These are phyloP conservation scores for Elaphurus davidianus DNA, from an alignment of 2,113 vertebrate genomes.

Conservation along the genomic window DNA sequence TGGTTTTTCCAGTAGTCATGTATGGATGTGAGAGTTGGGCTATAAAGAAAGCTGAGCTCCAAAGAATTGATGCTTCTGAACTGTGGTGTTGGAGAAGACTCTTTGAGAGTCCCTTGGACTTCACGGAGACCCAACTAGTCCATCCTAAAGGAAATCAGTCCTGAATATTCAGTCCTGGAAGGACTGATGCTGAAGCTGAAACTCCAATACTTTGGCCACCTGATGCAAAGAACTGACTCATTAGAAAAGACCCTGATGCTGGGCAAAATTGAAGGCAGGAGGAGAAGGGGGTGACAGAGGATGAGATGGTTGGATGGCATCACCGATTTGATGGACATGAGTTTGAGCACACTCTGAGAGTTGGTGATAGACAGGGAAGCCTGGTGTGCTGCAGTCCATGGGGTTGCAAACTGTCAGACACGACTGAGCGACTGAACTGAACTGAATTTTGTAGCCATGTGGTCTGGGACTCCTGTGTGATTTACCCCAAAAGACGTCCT, in stretches of 20 bases:
- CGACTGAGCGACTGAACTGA: not conserved
- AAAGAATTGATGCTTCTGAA: not conserved
- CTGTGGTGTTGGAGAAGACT: not conserved
- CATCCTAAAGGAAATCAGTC: not conserved
- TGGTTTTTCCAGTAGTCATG: not conserved
- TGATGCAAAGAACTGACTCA: not conserved
- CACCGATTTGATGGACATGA: not conserved
- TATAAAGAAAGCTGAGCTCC: not conserved
- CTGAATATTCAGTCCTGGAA: not conserved
- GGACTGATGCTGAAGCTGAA: not conserved
- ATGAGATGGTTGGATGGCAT: not conserved
- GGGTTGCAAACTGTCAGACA: not conserved
- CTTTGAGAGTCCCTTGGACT: not conserved
- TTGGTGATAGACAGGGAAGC: not conserved
- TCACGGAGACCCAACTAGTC: not conserved
- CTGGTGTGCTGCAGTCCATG: not conserved
- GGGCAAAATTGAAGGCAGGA: not conserved
- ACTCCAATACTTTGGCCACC: not conserved
- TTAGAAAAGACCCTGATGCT: not conserved
- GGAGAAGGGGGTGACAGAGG: accelerated
- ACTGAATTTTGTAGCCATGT: not conserved
- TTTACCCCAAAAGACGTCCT: not conserved
- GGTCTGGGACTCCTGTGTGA: not conserved
- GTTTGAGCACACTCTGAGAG: not conserved
- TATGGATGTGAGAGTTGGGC: not conserved